Evolutionary conservation across 2,113 vertebrate genomes (phyloP).

Genomic region (Phylloscopus trochilus): DNA sequence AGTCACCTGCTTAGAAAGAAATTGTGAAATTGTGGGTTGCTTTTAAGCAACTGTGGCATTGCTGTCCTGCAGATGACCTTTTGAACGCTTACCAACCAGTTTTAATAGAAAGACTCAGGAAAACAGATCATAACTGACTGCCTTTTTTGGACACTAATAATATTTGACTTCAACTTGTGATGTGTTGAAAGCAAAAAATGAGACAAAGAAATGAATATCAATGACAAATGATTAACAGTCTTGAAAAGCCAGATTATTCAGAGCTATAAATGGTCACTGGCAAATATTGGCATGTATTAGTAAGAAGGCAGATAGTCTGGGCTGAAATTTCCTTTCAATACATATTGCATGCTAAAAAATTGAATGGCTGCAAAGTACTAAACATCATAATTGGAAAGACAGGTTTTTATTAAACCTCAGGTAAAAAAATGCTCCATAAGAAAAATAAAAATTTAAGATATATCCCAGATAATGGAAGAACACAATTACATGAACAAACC

Average conservation of each 20-base stretch:
- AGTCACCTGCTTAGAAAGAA: neutral
- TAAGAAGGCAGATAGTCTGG: neutral
- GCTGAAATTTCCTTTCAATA: neutral
- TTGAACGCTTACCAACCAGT: neutral
- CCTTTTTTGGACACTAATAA: neutral
- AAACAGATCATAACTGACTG: neutral
- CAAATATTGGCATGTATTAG: neutral
- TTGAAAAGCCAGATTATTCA: neutral
- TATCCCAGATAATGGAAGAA: neutral
- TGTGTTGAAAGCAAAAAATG: neutral
- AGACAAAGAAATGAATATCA: neutral
- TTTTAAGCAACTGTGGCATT: neutral
- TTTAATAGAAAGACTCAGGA: neutral
- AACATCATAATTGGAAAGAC: neutral
- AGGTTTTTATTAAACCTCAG: neutral
- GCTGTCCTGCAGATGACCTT: neutral
- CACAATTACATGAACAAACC: neutral
- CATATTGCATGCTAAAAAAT: neutral
- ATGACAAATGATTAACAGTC: neutral
- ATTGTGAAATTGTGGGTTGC: neutral
- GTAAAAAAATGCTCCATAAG: neutral
- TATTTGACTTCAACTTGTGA: neutral
- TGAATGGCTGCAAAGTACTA: neutral
- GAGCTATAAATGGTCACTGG: neutral
- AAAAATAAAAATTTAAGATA: neutral